Evolutionary conservation across 1,140 invertebrate genomes (phyloP).

Genomic region (Hyles vespertilio): DNA sequence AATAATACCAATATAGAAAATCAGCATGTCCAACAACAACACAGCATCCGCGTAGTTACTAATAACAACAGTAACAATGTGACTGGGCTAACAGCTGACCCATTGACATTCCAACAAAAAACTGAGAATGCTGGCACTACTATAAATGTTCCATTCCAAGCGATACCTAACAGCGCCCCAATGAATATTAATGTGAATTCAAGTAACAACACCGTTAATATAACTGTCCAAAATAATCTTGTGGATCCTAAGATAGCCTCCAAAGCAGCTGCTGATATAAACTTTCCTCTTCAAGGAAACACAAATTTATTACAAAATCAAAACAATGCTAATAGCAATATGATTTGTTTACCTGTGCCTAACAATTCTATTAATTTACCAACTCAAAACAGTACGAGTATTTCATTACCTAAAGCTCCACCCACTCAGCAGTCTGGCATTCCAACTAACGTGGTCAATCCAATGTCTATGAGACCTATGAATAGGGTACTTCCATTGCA

Average conservation of each 20-base stretch:
- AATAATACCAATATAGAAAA: slow-evolving; percentile 52
- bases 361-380: slow-evolving; percentile 68
- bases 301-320: slow-evolving; percentile 57
- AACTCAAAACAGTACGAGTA: slow-evolving; percentile 72
- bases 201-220: slow-evolving; percentile 69
- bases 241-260: slow-evolving; percentile 70
- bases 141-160: slow-evolving; percentile 70
- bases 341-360: slow-evolving; percentile 64
- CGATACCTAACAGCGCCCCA: slow-evolving; percentile 67
- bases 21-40: slow-evolving; percentile 63
- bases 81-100: slow-evolving; percentile 43
- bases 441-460: slow-evolving; percentile 82
- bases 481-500: slow-evolving; percentile 86
- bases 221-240: slow-evolving; percentile 69
- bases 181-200: slow-evolving; percentile 73
- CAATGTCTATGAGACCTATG: slow-evolving; percentile 81
- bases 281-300: slow-evolving; percentile 59
- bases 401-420: slow-evolving; percentile 78
- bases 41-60: slow-evolving; percentile 67
- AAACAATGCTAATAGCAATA: slow-evolving; percentile 48
- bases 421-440: slow-evolving; percentile 78
- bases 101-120: slow-evolving; percentile 60
- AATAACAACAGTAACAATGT: slow-evolving; percentile 58
- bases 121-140: slow-evolving; percentile 57
- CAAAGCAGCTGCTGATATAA: slow-evolving; percentile 60